These are phyloP conservation scores for Stenopsyche tienmushanensis DNA, from an alignment of 1,140 invertebrate species.

Conservation along the genomic window DNA sequence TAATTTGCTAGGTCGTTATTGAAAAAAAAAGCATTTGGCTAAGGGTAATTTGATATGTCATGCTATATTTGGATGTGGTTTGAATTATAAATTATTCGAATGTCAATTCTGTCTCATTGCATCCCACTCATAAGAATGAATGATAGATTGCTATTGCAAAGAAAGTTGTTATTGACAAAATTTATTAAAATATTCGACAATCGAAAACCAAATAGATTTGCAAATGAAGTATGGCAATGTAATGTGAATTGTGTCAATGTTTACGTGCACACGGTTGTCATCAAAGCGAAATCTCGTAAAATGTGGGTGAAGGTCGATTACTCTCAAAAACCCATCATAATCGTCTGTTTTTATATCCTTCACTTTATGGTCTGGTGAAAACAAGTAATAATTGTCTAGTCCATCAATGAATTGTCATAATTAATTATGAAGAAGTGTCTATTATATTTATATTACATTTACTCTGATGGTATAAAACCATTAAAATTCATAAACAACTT, in stretches of 20 bases:
- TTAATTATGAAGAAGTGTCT: too few relatives aligned
- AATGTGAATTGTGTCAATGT: slow-evolving; percentile 5
- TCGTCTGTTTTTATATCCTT: neutral
- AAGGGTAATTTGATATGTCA: too few relatives aligned
- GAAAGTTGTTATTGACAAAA: too few relatives aligned
- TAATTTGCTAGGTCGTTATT: neutral
- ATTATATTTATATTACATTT: too few relatives aligned
- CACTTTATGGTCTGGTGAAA: neutral
- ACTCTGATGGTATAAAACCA: too few relatives aligned
- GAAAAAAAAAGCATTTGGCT: neutral
- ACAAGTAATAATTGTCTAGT: neutral
- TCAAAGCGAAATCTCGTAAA: slow-evolving; percentile 8
- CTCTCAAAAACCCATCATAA: neutral
- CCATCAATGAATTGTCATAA: too few relatives aligned
- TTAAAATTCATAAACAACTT: too few relatives aligned
- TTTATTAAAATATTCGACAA: too few relatives aligned
- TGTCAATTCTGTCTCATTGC: too few relatives aligned
- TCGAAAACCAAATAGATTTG: too few relatives aligned
- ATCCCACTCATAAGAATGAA: neutral
- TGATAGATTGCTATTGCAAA: neutral
- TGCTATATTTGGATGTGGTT: too few relatives aligned
- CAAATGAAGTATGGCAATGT: neutral
- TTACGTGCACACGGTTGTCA: slow-evolving; percentile 1
- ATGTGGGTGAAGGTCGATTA: slow-evolving; percentile 11
- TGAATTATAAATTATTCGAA: too few relatives aligned